phyloP scores from a whole-genome alignment of 2,797 vertebrate species.

The Chanos chanos region DNA sequence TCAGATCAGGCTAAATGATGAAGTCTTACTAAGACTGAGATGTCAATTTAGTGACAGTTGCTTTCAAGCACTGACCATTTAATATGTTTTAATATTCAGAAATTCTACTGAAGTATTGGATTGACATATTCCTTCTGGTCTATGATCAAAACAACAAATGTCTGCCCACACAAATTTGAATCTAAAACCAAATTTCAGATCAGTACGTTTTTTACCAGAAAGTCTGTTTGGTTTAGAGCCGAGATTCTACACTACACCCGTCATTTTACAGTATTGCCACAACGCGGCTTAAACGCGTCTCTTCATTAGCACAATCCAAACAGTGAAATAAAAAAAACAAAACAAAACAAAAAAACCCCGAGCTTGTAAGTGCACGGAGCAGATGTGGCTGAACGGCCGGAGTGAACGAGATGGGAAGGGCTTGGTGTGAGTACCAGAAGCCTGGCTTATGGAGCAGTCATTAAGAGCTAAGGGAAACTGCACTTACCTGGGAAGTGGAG shows the following conservation, averaged over 20 bases:
- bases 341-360: slow-evolving; percentile 74
- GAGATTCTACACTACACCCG: slow-evolving; percentile 33
- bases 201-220: too few species aligned
- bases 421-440: slow-evolving; percentile 55
- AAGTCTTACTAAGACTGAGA: too few species aligned
- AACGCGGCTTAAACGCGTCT: slow-evolving; percentile 69
- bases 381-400: slow-evolving; percentile 58
- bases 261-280: slow-evolving; percentile 57
- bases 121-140: too few species aligned
- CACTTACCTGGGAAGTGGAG: slow-evolving; percentile 67
- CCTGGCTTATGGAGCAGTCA: slow-evolving; percentile 56
- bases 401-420: slow-evolving; percentile 61
- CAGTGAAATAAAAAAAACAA: slow-evolving; percentile 72
- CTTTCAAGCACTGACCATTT: too few species aligned
- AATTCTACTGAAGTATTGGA: too few species aligned
- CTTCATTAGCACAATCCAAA: slow-evolving; percentile 76
- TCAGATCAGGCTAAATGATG: too few species aligned
- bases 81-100: too few species aligned
- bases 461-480: slow-evolving; percentile 54
- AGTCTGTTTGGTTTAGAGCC: too few species aligned
- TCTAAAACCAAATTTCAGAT: too few species aligned
- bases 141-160: too few species aligned
- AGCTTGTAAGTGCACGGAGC: slow-evolving; percentile 73
- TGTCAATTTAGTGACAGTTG: too few species aligned
- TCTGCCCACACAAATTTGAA: too few species aligned